phyloP scores from a whole-genome alignment of 2,797 vertebrate genomes.

The Lutjanus argentimaculatus region DNA sequence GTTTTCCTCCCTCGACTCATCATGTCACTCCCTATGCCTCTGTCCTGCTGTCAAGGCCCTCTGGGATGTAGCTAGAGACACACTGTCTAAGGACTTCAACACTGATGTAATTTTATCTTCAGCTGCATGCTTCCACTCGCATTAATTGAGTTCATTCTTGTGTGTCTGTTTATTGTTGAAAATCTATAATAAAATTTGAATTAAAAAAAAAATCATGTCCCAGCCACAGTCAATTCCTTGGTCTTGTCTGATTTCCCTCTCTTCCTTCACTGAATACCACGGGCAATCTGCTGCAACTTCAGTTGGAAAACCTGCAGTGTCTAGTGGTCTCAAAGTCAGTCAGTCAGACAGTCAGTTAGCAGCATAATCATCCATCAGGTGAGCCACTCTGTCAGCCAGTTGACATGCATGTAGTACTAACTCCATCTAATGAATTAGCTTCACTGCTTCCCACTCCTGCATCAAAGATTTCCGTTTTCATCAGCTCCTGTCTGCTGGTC shows the following conservation, averaged over 20 bases:
- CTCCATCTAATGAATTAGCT: constrained; percentile 67
- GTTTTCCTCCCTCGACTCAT: not conserved
- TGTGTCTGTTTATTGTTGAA: no score
- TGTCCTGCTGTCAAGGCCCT: no score
- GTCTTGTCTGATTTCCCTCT: not conserved
- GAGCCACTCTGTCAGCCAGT: constrained; percentile 43
- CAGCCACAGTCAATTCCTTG: not conserved
- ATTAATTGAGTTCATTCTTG: no score
- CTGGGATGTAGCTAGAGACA: no score
- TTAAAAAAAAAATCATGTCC: not conserved
- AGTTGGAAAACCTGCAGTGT: constrained; percentile 53
- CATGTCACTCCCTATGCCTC: no score
- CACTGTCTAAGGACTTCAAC: no score
- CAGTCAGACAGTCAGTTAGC: constrained; percentile 15
- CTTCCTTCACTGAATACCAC: not conserved
- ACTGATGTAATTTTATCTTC: no score
- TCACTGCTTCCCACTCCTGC: constrained; percentile 28
- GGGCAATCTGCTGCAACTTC: constrained; percentile 39
- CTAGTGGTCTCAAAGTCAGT: constrained; percentile 25
- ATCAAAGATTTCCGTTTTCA: constrained; percentile 67
- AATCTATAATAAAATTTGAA: no score
- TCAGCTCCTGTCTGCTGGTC: constrained; percentile 44
- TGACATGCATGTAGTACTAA: constrained; percentile 45
- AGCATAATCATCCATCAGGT: constrained; percentile 52
- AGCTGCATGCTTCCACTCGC: no score